Conservation (phyloP, 2,797 vertebrate genomes). For the Percopsis omiscomaycus region DNA sequence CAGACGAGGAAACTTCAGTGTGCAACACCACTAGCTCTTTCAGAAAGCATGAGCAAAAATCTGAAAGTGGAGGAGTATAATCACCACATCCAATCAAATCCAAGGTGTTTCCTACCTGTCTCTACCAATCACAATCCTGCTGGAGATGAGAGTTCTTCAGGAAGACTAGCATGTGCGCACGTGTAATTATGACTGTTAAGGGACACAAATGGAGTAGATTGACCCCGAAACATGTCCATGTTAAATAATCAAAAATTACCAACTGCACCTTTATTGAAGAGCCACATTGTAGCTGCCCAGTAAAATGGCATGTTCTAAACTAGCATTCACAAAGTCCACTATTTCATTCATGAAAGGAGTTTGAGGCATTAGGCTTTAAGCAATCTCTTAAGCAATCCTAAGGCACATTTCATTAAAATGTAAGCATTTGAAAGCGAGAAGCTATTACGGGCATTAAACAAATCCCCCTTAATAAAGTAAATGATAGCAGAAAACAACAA, state of each 20-base stretch:
- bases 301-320: neutral
- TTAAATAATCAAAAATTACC: no score
- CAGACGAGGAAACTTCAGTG: slow-evolving; percentile 21
- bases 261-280: no score
- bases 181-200: no score
- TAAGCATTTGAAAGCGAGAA: neutral
- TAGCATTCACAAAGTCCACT: neutral
- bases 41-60: neutral
- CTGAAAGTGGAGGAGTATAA: no score
- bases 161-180: no score
- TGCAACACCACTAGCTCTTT: neutral
- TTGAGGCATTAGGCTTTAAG: neutral
- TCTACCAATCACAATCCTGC: no score
- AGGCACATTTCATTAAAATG: slow-evolving; percentile 12
- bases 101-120: no score
- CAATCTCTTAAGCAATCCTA: neutral
- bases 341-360: neutral
- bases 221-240: no score
- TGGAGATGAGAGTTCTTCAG: no score
- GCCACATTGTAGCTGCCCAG: no score
- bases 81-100: no score
- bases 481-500: neutral
- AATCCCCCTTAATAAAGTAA: neutral
- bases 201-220: no score
- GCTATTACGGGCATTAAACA: neutral